phyloP scores from a whole-genome alignment of 2,113 vertebrate genomes.

The Festucalex cinctus region DNA sequence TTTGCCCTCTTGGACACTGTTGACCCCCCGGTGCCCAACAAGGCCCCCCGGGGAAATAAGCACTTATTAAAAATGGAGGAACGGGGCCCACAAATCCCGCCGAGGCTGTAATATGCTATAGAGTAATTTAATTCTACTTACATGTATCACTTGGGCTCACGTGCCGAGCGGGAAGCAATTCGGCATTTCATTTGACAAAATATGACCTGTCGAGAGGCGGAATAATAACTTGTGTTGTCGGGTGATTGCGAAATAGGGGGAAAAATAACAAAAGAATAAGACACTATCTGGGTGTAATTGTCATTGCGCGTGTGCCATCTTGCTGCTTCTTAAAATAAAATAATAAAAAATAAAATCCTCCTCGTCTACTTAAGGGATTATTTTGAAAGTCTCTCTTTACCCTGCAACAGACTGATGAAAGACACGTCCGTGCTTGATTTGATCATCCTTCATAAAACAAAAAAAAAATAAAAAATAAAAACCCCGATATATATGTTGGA shows the following conservation, averaged over 20 bases:
- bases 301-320: constrained; percentile 47
- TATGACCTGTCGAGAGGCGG: constrained; percentile 73
- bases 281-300: constrained; percentile 50
- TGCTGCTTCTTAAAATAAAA: constrained; percentile 48
- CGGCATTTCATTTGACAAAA: constrained; percentile 76
- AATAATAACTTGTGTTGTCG: constrained; percentile 61
- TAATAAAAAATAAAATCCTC: constrained; percentile 30
- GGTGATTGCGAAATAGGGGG: constrained; percentile 24
- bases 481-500: constrained; percentile 32
- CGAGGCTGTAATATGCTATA: constrained; percentile 72
- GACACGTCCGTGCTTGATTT: constrained; percentile 64
- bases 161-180: constrained; percentile 64
- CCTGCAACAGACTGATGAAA: constrained; percentile 68
- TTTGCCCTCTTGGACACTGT: constrained; percentile 74
- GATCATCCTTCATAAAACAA: constrained; percentile 65
- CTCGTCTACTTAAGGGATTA: constrained; percentile 69
- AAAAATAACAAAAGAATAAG: constrained; percentile 8
- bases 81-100: constrained; percentile 66
- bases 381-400: constrained; percentile 73
- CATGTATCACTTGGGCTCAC: constrained; percentile 72
- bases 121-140: constrained; percentile 77
- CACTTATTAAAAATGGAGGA: constrained; percentile 76
- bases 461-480: constrained; percentile 8
- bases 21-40: constrained; percentile 72
- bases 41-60: constrained; percentile 71